These are phyloP conservation scores for Corbicula japonica DNA, from an alignment of 2,888 invertebrate genomes.

Conservation along the genomic window DNA sequence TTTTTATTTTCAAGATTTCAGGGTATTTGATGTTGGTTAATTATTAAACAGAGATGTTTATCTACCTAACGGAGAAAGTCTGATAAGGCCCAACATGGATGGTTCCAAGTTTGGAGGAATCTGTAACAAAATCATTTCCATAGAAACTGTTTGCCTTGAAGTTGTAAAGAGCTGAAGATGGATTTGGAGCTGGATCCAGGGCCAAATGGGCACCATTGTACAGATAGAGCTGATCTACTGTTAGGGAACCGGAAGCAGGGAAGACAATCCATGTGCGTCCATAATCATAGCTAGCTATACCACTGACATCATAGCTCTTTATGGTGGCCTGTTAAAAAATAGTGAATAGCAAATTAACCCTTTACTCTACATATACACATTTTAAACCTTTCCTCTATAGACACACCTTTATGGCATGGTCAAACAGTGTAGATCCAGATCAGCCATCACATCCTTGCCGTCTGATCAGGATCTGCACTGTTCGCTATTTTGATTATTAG, in stretches of 20 bases:
- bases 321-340: conserved; percentile 36
- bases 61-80: conserved; percentile 62
- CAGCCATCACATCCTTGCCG: too few species aligned
- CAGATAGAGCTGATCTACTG: conserved; percentile 70
- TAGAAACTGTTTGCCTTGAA: conserved; percentile 62
- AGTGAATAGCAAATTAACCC: too few species aligned
- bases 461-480: too few species aligned
- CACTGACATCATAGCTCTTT: conserved; percentile 17
- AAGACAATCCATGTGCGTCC: conserved; percentile 77
- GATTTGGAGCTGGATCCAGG: conserved; percentile 60
- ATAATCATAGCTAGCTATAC: conserved; percentile 54
- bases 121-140: conserved; percentile 64
- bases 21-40: too few species aligned
- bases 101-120: conserved; percentile 63
- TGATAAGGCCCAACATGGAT: conserved; percentile 74
- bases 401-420: too few species aligned
- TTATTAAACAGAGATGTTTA: too few species aligned
- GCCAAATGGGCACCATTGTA: conserved; percentile 76
- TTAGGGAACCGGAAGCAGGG: conserved; percentile 40
- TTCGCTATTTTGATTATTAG: too few species aligned
- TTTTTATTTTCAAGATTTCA: too few species aligned
- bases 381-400: too few species aligned
- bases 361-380: too few species aligned
- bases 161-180: conserved; percentile 18
- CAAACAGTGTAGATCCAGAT: too few species aligned